Evolutionary conservation across 2,888 invertebrate species (phyloP).

Genomic region (Caenorhabditis afra): DNA sequence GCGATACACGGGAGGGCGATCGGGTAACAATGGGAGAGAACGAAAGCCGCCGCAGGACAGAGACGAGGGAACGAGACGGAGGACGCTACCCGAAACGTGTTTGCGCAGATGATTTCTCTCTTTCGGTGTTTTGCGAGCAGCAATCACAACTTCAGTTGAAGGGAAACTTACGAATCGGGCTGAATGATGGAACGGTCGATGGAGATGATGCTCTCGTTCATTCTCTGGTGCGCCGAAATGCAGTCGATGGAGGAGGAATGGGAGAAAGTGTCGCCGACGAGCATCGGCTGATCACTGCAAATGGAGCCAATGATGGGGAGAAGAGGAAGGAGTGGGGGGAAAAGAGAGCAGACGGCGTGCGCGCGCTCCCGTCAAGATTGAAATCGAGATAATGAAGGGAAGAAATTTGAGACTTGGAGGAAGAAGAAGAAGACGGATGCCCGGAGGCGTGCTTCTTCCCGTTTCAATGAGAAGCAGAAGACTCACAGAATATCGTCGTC

Average conservation of each 20-base stretch:
- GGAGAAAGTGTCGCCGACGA: slow-evolving; percentile 72
- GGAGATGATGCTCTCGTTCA: slow-evolving; percentile 57
- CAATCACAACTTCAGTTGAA: background rate
- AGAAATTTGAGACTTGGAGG: slow-evolving; percentile 52
- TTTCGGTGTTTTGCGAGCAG: slow-evolving; percentile 29
- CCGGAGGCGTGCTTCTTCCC: slow-evolving; percentile 11
- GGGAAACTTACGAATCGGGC: slow-evolving; percentile 52
- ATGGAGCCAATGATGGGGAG: slow-evolving; percentile 3
- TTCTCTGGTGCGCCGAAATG: slow-evolving; percentile 56
- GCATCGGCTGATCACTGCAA: slow-evolving; percentile 74
- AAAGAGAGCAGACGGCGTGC: slow-evolving; percentile 48
- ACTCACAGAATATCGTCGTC: slow-evolving; percentile 75
- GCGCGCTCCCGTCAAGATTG: slow-evolving; percentile 24
- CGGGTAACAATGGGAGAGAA: slow-evolving; percentile 37
- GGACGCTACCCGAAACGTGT: slow-evolving; percentile 29
- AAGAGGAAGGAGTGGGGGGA: slow-evolving; percentile 1
- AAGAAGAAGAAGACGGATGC: slow-evolving; percentile 34
- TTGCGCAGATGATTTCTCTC: slow-evolving; percentile 57
- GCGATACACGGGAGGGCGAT: slow-evolving; percentile 51
- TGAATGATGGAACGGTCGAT: slow-evolving; percentile 52
- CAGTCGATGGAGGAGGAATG: slow-evolving; percentile 67
- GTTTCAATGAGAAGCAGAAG: background rate
- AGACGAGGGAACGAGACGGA: slow-evolving; percentile 17
- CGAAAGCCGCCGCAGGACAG: too few relatives aligned
- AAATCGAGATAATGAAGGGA: slow-evolving; percentile 47